Conservation (phyloP, 2,797 vertebrate genomes). For the Halcyon badia region DNA sequence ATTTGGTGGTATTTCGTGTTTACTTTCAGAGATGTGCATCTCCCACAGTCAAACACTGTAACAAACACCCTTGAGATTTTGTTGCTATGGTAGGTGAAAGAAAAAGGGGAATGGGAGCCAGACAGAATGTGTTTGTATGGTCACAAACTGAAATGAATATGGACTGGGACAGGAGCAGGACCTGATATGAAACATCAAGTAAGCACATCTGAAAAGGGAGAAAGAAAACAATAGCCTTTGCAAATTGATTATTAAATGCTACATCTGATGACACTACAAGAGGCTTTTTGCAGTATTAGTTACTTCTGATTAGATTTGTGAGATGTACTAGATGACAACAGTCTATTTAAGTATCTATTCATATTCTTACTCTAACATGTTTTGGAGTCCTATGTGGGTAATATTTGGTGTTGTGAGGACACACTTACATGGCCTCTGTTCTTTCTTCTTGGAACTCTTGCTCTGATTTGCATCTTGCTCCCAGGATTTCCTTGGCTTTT, state of each 20-base stretch:
- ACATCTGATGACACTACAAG: background rate
- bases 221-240: background rate
- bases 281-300: slow-evolving; percentile 34
- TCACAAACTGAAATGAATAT: background rate
- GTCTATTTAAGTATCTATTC: slow-evolving; percentile 42
- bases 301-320: slow-evolving; percentile 57
- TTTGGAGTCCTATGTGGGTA: background rate
- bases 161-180: background rate
- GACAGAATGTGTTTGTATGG: background rate
- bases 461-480: background rate
- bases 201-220: background rate
- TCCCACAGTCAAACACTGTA: background rate
- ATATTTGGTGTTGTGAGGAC: background rate
- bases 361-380: background rate
- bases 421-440: background rate
- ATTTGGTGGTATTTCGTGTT: background rate
- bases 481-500: background rate
- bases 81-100: background rate
- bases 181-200: background rate
- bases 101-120: background rate
- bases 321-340: slow-evolving; percentile 1
- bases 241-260: slow-evolving; percentile 6
- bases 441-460: background rate
- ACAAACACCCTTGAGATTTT: background rate
- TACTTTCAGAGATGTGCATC: background rate